Evolutionary conservation across 2,113 vertebrate species (phyloP), one percentile per base, ranked within the genome.

Genomic region (Tichodroma muraria): DNA sequence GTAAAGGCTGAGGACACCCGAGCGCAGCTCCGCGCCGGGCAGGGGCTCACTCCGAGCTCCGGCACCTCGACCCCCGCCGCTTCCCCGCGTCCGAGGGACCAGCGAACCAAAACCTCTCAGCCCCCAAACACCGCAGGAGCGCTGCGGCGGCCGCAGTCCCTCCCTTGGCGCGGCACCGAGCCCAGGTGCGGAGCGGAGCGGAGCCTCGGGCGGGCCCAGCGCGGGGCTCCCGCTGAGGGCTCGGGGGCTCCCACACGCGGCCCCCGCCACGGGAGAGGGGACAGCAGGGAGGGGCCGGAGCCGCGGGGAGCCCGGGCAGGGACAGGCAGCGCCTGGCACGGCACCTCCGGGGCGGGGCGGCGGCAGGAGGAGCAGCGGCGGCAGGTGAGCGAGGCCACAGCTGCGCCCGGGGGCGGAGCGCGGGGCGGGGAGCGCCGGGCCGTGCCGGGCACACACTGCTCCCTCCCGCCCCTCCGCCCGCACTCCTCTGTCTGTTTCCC

Each of bases 51-150:
- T 8, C 10, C 6, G 0, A 53, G 15, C 65, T 38, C 28, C 3
- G 0, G 33, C 75, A 17, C 47, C 42, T 37, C 78, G 52, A 13
- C 37, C 11, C 31, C 25, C 6, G 19, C 10, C 1, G 4, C 12
- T 44, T 9, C 33, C 42, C 63, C 0, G 0, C 4, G 2, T 11
- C 27, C 15, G 4, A 1, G 9, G 0, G 4, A 70, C 12, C 30
- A 27, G 24, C 0, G 8, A 8, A 11, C 13, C 13, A 8, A 20
- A 37, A 5, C 25, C 49, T 16, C 50, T 9, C 13, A 3, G 27
- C 28, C 4, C 19, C 16, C 52, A 8, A 2, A 2, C 21, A 1
- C 8, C 10, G 5, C n/a, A 9, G 5, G 30, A 9, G 11, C 6
- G 8, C 28, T 6, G 23, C 49, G 3, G 23, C 20, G 3, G 45